phyloP scores from a whole-genome alignment of 2,797 vertebrate genomes.

The Thalassophryne amazonica region DNA sequence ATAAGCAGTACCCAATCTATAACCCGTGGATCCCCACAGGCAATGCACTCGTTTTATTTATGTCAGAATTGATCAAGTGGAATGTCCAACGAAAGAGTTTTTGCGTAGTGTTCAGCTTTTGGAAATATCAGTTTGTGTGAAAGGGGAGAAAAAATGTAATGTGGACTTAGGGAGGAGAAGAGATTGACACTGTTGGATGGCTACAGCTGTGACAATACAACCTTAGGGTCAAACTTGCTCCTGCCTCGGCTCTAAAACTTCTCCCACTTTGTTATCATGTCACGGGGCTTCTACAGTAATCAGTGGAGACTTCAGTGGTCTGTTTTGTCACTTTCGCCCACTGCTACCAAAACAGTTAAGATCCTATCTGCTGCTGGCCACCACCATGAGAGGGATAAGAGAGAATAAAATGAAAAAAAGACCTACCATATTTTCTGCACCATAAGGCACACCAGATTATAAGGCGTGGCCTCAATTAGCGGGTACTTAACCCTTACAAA shows the following conservation, averaged over 20 bases:
- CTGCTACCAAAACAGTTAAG: conserved; percentile 63
- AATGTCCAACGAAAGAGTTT: no score
- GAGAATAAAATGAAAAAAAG: background rate
- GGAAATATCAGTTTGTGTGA: conserved; percentile 23
- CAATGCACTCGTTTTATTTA: no score
- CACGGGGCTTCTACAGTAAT: conserved; percentile 23
- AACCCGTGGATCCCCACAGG: no score
- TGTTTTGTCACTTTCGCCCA: conserved; percentile 54
- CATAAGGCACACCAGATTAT: no score
- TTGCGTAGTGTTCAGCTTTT: no score
- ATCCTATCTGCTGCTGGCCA: conserved; percentile 32
- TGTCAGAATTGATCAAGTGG: no score
- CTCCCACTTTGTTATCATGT: conserved; percentile 9
- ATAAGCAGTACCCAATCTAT: no score
- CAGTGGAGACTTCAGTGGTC: conserved; percentile 25
- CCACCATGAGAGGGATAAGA: background rate
- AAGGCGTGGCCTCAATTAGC: no score
- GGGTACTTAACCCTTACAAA: no score
- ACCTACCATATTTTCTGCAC: no score
- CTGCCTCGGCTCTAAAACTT: conserved; percentile 41
- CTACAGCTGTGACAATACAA: conserved; percentile 66
- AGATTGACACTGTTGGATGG: conserved; percentile 23
- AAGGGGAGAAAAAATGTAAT: conserved; percentile 20
- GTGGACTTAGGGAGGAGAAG: conserved; percentile 1
- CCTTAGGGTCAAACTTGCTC: conserved; percentile 33